phyloP scores from a whole-genome alignment of 2,797 vertebrate genomes.

The Acanthopagrus latus region DNA sequence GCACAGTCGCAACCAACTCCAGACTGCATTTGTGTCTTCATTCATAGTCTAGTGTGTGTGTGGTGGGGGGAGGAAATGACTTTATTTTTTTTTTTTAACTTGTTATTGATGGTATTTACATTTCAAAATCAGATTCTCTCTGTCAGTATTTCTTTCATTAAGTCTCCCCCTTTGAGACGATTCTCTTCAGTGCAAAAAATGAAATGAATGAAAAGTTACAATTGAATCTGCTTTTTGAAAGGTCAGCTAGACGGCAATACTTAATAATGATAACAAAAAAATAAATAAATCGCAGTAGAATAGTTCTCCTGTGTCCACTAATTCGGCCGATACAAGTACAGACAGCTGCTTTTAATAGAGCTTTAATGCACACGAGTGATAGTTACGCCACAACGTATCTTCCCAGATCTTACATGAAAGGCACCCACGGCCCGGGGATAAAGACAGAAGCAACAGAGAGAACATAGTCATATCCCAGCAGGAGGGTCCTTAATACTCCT shows the following conservation, averaged over 20 bases:
- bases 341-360: slow-evolving; percentile 15
- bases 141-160: slow-evolving; percentile 27
- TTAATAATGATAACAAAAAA: no score
- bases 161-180: slow-evolving; percentile 20
- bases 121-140: slow-evolving; percentile 20
- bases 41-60: slow-evolving; percentile 54
- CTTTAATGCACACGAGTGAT: background rate
- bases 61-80: slow-evolving; percentile 9
- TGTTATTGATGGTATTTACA: slow-evolving; percentile 39
- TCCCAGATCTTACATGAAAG: slow-evolving; percentile 16
- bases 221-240: slow-evolving; percentile 19
- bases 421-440: slow-evolving; percentile 9
- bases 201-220: background rate
- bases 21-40: slow-evolving; percentile 65
- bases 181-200: slow-evolving; percentile 5
- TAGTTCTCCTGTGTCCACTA: background rate
- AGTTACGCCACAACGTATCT: background rate
- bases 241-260: background rate
- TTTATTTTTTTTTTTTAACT: background rate
- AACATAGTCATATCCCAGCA: background rate
- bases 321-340: background rate
- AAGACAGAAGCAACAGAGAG: slow-evolving; percentile 5
- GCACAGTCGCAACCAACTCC: slow-evolving; percentile 70
- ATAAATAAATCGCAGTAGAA: background rate
- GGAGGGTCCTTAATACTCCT: slow-evolving; percentile 19